A percentile compares a stretch with the other conserved stretches of the same genome.
Conservation (phyloP, 2,888 invertebrate genomes). For the Philaethria dido region DNA sequence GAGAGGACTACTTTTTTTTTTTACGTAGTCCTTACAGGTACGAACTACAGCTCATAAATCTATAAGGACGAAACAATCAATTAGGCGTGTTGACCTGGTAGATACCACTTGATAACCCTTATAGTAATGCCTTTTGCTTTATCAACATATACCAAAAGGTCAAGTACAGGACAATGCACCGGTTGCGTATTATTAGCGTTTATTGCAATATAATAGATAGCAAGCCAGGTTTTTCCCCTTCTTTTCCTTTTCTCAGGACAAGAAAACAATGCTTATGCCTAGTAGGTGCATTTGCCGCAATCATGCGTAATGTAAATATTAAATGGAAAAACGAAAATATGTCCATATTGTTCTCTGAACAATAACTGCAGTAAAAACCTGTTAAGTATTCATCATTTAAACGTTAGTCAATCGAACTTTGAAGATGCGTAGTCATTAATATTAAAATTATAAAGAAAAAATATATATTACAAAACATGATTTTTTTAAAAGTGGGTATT, state of each 20-base stretch:
- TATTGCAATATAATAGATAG: background rate
- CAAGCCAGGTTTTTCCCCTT: background rate
- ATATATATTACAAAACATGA: background rate
- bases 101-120: background rate
- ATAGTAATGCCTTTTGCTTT: background rate
- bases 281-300: background rate
- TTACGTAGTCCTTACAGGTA: no score
- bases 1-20: no score
- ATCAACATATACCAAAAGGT: background rate
- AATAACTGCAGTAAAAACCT: constrained; percentile 7
- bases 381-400: background rate
- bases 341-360: constrained; percentile 4
- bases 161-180: background rate
- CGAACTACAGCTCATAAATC: no score
- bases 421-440: background rate
- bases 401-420: background rate
- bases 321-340: constrained; percentile 5
- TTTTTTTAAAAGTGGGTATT: no score
- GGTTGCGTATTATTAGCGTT: background rate
- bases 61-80: no score
- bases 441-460: background rate
- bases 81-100: no score
- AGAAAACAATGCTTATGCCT: background rate
- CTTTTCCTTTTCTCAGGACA: background rate
- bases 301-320: background rate